A percentile compares a stretch with the other conserved stretches of the same genome.
Conservation (phyloP, 30 jellyfish, hydroid and myxozoan species). For the Mastigias papua region DNA sequence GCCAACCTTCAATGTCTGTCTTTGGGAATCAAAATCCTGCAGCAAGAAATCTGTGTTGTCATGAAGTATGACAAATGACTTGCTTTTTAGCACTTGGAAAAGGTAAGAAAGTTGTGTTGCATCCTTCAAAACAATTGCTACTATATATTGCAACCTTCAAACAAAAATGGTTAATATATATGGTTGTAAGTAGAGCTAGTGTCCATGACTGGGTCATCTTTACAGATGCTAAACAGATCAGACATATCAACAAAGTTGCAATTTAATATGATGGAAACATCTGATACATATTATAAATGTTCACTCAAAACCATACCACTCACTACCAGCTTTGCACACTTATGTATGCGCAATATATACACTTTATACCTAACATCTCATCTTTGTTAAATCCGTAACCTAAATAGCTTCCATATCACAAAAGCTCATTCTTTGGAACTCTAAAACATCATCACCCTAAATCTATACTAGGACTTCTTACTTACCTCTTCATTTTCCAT, state of each 20-base stretch:
- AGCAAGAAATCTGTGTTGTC: conserved; percentile 23
- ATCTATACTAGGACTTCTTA: neutral
- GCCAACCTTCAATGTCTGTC: conserved; percentile 28
- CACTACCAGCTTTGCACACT: neutral
- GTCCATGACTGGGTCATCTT: neutral
- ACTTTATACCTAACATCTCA: neutral
- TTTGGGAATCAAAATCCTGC: conserved; percentile 28
- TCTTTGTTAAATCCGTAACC: too few species aligned
- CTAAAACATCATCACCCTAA: neutral
- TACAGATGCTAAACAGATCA: neutral
- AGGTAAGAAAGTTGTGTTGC: neutral
- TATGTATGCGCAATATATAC: neutral
- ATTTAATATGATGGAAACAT: neutral
- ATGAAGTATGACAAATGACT: conserved; percentile 28
- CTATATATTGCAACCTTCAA: neutral
- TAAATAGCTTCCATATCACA: neutral
- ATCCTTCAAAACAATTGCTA: neutral
- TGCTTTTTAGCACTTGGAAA: conserved; percentile 13
- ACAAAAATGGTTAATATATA: neutral
- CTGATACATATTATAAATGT: neutral
- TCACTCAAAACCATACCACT: neutral
- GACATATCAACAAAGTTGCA: neutral
- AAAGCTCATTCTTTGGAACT: neutral
- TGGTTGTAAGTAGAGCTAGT: neutral
- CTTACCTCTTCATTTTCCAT: neutral